Percentiles rank a stretch among this genome's conserved stretches.
Conservation (phyloP, 2,797 vertebrate species). For the Cyprinella venusta region DNA sequence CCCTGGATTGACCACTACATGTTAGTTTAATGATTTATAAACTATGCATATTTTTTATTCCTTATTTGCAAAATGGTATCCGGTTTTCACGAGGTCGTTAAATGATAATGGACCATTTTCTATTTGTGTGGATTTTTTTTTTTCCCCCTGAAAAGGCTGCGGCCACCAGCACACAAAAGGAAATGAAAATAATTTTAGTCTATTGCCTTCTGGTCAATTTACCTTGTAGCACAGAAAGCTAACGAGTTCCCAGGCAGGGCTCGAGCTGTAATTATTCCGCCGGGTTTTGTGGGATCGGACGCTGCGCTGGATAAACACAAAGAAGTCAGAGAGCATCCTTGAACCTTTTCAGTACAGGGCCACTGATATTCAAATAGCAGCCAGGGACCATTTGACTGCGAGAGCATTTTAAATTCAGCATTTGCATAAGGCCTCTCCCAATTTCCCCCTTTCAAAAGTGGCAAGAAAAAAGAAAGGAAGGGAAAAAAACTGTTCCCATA, state of each 20-base stretch:
- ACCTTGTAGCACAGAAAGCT: constrained; percentile 91
- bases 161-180: constrained; percentile 87
- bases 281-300: constrained; percentile 93
- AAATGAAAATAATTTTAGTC: constrained; percentile 99
- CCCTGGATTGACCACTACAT: not conserved
- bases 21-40: not conserved
- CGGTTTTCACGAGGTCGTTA: constrained; percentile 45
- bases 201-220: constrained; percentile 99
- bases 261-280: constrained; percentile 97
- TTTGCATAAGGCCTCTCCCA: constrained; percentile 98
- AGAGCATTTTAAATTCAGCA: constrained; percentile 92
- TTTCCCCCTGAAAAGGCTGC: constrained; percentile 43
- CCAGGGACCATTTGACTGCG: constrained; percentile 93
- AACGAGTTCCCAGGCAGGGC: constrained; percentile 94
- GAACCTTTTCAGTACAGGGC: constrained; percentile 96
- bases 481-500: constrained; percentile 86
- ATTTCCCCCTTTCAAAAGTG: constrained; percentile 84
- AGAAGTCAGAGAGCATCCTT: constrained; percentile 99
- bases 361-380: constrained; percentile 99
- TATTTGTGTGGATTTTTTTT: constrained; percentile 64
- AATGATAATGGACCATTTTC: constrained; percentile 61
- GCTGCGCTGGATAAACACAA: constrained; percentile 99
- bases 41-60: not conserved
- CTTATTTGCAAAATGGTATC: constrained; percentile 13
- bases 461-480: constrained; percentile 70